Evolutionary conservation across 2,113 vertebrate genomes (phyloP).

Genomic region (Microtus oregoni): DNA sequence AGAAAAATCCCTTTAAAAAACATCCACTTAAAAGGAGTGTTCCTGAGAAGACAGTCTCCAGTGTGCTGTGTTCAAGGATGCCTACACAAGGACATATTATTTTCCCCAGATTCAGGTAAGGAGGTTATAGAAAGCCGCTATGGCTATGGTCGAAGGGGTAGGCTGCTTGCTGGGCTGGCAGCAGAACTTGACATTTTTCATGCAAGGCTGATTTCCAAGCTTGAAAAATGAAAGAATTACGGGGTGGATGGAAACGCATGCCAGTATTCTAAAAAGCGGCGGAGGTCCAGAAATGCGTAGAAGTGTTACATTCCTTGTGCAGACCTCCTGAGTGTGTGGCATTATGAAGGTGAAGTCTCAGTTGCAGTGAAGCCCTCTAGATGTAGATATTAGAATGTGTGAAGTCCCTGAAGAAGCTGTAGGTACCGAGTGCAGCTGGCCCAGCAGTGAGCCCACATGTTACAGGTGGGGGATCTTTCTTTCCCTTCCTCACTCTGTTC

Average conservation of each 20-base stretch:
- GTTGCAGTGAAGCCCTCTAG: not conserved
- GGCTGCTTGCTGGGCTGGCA: not conserved
- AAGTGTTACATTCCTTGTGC: not conserved
- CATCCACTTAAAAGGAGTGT: not conserved
- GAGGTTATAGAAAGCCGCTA: too few relatives aligned
- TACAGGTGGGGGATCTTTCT: not conserved
- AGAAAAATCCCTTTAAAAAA: not conserved
- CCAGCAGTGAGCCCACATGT: not conserved
- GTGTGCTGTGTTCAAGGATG: not conserved
- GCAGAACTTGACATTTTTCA: not conserved
- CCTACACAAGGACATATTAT: not conserved
- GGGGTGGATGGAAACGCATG: not conserved
- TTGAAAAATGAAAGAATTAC: not conserved
- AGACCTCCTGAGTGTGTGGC: not conserved
- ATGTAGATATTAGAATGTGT: not conserved
- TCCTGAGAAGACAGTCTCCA: not conserved
- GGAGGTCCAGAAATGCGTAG: not conserved
- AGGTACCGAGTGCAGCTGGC: not conserved
- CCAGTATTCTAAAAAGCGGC: not conserved
- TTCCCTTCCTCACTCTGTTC: too few relatives aligned
- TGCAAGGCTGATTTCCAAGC: not conserved
- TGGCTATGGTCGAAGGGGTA: not conserved
- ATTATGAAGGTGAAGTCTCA: not conserved
- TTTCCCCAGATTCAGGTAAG: not conserved
- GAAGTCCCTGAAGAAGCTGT: not conserved